A percentile compares a stretch with the other conserved stretches of the same genome.
Evolutionary conservation across 2,888 invertebrate genomes (phyloP).

Genomic region (Antheraea assamensis): DNA sequence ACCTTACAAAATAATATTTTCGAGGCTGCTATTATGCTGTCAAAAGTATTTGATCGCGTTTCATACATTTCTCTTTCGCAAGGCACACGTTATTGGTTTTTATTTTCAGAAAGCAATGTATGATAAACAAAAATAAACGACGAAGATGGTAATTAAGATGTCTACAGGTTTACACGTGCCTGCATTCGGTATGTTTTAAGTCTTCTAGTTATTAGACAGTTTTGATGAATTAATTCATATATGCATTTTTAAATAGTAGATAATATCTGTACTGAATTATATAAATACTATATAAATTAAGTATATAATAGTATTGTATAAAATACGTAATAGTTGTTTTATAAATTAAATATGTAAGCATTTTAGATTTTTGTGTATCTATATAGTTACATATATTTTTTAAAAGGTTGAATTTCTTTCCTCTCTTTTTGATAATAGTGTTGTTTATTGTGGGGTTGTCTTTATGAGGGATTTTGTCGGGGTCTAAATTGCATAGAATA

Average conservation of each 20-base stretch:
- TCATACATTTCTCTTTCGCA: slow-evolving; percentile 14
- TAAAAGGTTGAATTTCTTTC: too few relatives aligned
- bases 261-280: neutral
- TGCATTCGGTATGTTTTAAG: neutral
- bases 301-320: neutral
- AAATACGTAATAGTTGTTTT: too few relatives aligned
- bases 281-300: neutral
- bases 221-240: neutral
- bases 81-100: slow-evolving; percentile 4
- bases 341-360: too few relatives aligned
- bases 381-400: too few relatives aligned
- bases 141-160: slow-evolving; percentile 20
- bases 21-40: slow-evolving; percentile 12
- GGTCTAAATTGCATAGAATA: too few relatives aligned
- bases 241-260: neutral
- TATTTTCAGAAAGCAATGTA: slow-evolving; percentile 19
- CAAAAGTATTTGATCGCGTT: slow-evolving; percentile 20
- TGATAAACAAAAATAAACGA: neutral
- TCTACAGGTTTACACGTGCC: neutral
- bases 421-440: too few relatives aligned
- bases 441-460: too few relatives aligned
- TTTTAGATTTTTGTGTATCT: too few relatives aligned
- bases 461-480: too few relatives aligned
- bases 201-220: neutral
- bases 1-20: slow-evolving; percentile 40